phyloP scores from a whole-genome alignment of 2,888 invertebrate genomes.

The Agriotes lineatus region DNA sequence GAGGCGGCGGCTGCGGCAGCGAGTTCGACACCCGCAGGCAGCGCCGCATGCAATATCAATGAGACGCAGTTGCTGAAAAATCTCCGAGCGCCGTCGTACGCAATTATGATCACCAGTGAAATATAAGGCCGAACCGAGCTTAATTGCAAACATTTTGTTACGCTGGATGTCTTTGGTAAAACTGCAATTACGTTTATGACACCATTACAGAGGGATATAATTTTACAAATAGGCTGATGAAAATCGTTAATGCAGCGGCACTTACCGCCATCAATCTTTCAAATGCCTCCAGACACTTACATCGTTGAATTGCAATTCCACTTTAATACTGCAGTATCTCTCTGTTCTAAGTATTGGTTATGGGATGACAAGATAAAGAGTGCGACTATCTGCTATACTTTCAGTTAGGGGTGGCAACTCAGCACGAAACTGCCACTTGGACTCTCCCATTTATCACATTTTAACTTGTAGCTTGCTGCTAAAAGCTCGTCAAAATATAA shows the following conservation, averaged over 20 bases:
- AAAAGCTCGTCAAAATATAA: no score
- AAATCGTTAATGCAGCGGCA: conserved; percentile 14
- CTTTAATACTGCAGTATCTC: no score
- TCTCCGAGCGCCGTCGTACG: conserved; percentile 32
- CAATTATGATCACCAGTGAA: conserved; percentile 36
- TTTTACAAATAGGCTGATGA: conserved; percentile 15
- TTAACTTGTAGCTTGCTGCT: no score
- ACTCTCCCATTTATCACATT: no score
- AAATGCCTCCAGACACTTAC: no score
- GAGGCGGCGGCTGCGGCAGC: conserved; percentile 35
- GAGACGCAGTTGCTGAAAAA: conserved; percentile 43
- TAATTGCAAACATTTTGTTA: conserved; percentile 35
- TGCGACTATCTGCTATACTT: no score
- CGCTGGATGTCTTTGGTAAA: conserved; percentile 30
- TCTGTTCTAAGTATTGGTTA: no score
- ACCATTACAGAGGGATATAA: conserved; percentile 20
- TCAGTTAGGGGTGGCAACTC: no score
- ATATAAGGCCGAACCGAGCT: conserved; percentile 31
- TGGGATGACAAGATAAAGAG: no score
- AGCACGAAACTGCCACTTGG: no score
- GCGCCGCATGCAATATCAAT: conserved; percentile 51
- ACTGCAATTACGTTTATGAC: conserved; percentile 24
- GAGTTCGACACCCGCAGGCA: conserved; percentile 47
- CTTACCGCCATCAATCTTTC: no score
- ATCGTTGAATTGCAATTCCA: no score